Base-by-base conservation (phyloP, 2,113 vertebrate genomes). In the Psittacara wagleri region DNA sequence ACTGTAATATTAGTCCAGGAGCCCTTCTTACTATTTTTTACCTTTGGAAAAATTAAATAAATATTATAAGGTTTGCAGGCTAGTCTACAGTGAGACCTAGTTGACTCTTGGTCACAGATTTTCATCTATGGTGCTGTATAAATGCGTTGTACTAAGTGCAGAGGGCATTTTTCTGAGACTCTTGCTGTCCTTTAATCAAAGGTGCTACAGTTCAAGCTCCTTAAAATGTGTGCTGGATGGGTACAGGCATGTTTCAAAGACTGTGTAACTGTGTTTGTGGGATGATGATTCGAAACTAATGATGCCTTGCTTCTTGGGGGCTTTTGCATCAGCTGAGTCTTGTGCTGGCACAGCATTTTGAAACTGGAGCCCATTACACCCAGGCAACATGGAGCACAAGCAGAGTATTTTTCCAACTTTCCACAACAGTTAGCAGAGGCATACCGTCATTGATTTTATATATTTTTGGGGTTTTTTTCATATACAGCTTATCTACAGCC, bases 101-200 rank as follows among this genome's bases (percentile, higher is more conserved):
- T 80, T 54, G 54, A 66, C 19, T 49, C 27, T 54, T 74, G 57
- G 23, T 74, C 61, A 29, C 37, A 80, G 83, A 49, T 92, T 92
- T 93, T 92, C 49, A 48, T 90, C 70, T 84, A 6, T 84, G 69
- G 69, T 94, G 54, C 67, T 87, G 44, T 54, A 8, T 57, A 74
- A 80, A 80, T 44, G 80, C 70, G 63, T 46, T 54, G 35, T 63
- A 15, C 28, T 11, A 48, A 28, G 59, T 16, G 28, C 41, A 57
- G 39, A 69, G 43, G 74, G 23, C 72, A 14, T 66, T 94, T 75
- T 73, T 54, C 35, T 46, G 44, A 48, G 57, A 4, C 17, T 27
- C 0, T 41, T 33, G 15, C 43, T 64, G 24, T 85, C 61, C 54
- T 75, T 48, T 52, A 49, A 31, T 78, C 0, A 0, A 55, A 74